These are phyloP conservation scores for Trogon surrucura DNA, from an alignment of 2,113 vertebrate genomes.

Conservation along the genomic window DNA sequence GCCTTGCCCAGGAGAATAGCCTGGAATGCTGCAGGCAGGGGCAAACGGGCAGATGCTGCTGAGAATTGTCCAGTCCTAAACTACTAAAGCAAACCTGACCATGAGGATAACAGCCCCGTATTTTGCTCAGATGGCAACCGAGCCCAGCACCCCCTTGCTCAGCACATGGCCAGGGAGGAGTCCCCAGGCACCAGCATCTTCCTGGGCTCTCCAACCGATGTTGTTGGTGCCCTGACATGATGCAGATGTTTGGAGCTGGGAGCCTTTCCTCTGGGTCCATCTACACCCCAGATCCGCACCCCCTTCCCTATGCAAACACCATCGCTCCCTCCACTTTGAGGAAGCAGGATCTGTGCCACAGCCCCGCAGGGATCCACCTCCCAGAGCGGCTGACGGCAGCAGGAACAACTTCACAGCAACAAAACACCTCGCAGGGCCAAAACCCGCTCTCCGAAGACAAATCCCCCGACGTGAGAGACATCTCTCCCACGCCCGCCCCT, in stretches of 20 bases:
- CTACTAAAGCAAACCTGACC: background rate
- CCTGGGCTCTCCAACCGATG: rapidly evolving
- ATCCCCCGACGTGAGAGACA: background rate
- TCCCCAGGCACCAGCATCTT: background rate
- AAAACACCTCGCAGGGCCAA: background rate
- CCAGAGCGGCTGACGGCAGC: background rate
- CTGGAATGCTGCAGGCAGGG: background rate
- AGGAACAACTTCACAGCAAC: background rate
- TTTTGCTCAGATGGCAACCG: background rate
- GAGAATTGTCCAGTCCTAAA: background rate
- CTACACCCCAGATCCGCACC: background rate
- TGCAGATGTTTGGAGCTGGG: background rate
- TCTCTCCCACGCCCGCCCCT: background rate
- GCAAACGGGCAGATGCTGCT: background rate
- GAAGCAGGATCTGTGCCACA: background rate
- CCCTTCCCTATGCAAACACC: background rate
- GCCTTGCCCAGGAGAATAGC: background rate
- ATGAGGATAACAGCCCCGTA: background rate
- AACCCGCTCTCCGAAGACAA: background rate
- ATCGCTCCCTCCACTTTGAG: too few species aligned
- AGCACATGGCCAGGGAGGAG: background rate
- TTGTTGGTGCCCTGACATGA: rapidly evolving
- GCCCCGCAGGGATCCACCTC: background rate
- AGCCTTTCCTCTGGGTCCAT: background rate
- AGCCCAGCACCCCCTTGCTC: background rate